Evolutionary conservation across 53 echinoderm and acorn worm species (phyloP).

Genomic region (Hippasteria phrygiana): DNA sequence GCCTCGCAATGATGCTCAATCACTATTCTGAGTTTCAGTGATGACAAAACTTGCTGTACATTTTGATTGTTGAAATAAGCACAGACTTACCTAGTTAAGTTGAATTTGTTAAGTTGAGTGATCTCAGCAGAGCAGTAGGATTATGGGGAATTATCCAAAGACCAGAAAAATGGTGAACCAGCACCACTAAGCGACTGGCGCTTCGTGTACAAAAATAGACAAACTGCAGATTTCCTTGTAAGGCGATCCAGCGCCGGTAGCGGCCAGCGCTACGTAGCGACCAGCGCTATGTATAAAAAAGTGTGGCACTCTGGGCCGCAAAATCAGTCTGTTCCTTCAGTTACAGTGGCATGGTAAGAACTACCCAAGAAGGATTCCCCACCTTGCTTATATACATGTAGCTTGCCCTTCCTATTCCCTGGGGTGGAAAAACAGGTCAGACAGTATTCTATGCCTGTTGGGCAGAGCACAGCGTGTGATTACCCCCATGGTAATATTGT

Average conservation of each 20-base stretch:
- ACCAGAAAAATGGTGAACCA: background rate
- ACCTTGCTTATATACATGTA: slow-evolving; percentile 27
- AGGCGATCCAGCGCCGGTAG: slow-evolving; percentile 58
- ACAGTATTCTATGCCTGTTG: slow-evolving; percentile 7
- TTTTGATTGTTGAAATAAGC: background rate
- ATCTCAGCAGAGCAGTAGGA: background rate
- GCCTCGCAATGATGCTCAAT: too few species aligned
- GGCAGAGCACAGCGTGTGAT: slow-evolving; percentile 31
- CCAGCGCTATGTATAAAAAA: slow-evolving; percentile 55
- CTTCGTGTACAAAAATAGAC: slow-evolving; percentile 14
- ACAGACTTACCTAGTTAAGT: background rate
- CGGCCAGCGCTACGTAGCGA: slow-evolving; percentile 65
- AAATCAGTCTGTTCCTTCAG: background rate
- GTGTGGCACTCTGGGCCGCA: slow-evolving; percentile 40
- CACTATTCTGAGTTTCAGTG: too few species aligned
- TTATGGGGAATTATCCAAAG: slow-evolving; percentile 3
- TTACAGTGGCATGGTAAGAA: slow-evolving; percentile 10
- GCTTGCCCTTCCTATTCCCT: slow-evolving; percentile 13
- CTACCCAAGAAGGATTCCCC: background rate
- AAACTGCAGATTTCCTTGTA: background rate
- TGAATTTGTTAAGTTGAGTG: background rate
- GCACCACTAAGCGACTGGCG: slow-evolving; percentile 3
- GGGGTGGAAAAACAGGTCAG: slow-evolving; percentile 36
- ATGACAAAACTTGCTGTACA: too few species aligned
- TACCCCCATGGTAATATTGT: slow-evolving; percentile 15